These are phyloP conservation scores for Smutsia gigantea DNA, from an alignment of 2,797 vertebrate genomes.

Conservation along the genomic window DNA sequence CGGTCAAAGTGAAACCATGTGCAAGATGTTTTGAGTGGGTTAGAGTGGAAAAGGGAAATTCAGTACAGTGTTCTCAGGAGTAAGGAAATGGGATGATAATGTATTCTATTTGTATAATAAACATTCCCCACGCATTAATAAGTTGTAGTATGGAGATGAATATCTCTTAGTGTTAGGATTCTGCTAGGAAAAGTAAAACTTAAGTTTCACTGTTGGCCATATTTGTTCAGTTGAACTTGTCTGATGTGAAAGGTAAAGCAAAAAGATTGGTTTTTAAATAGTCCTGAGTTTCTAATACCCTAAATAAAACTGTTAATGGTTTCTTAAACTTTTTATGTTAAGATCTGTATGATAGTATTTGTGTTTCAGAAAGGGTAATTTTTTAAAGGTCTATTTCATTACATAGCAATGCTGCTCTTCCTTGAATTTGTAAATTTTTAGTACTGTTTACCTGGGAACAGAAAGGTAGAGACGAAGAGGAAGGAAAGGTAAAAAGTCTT, in stretches of 20 bases:
- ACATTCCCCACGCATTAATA: not conserved
- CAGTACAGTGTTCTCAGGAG: not conserved
- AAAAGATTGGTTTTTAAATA: not conserved
- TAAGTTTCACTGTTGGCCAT: not conserved
- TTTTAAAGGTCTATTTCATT: no score
- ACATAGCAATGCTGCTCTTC: not conserved
- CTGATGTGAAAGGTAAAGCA: not conserved
- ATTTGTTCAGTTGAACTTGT: not conserved
- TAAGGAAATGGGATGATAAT: not conserved
- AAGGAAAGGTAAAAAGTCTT: not conserved
- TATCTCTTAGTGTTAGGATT: not conserved
- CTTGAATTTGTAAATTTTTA: not conserved
- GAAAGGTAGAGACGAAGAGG: not conserved
- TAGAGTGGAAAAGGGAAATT: not conserved
- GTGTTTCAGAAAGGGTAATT: no score
- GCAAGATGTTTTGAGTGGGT: not conserved
- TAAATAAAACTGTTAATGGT: not conserved
- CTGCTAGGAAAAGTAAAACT: not conserved
- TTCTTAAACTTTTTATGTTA: not conserved
- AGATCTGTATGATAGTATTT: no score
- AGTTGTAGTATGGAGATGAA: not conserved
- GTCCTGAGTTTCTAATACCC: not conserved
- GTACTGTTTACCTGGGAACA: not conserved
- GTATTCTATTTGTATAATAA: not conserved
- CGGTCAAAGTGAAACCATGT: constrained; percentile 1